Conservation (phyloP, 1,140 invertebrate genomes). For the Ips typographus region DNA sequence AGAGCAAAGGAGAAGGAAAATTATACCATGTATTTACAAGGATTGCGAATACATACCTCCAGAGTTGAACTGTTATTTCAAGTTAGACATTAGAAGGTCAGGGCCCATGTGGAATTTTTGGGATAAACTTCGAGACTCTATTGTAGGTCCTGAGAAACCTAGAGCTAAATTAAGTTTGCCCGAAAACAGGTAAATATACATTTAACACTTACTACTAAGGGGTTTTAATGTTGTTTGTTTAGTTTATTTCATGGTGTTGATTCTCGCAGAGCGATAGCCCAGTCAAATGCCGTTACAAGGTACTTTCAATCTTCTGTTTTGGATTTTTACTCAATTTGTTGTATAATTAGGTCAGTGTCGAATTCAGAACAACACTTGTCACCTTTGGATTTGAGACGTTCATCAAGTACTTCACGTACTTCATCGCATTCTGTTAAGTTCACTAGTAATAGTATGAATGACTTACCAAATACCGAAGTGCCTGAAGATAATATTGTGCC, state of each 20-base stretch:
- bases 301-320: too few species aligned
- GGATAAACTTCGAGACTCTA: slow-evolving; percentile 59
- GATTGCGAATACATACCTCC: slow-evolving; percentile 58
- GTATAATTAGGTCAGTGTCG: too few species aligned
- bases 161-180: slow-evolving; percentile 23
- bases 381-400: too few species aligned
- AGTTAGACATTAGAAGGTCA: slow-evolving; percentile 58
- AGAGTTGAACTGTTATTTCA: slow-evolving; percentile 59
- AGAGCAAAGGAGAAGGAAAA: slow-evolving; percentile 62
- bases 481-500: slow-evolving; percentile 33
- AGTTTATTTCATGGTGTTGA: too few species aligned
- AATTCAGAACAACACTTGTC: too few species aligned
- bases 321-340: too few species aligned
- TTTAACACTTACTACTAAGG: too few species aligned
- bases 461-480: slow-evolving; percentile 21
- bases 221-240: too few species aligned
- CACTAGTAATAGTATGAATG: slow-evolving; percentile 30
- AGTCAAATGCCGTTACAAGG: too few species aligned
- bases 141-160: slow-evolving; percentile 38
- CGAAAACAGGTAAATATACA: slow-evolving; percentile 19
- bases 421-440: slow-evolving; percentile 33
- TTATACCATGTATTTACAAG: slow-evolving; percentile 67
- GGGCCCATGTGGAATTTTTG: slow-evolving; percentile 63
- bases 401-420: not conserved
- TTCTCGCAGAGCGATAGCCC: too few species aligned